Base-by-base conservation (phyloP, 2,888 invertebrate genomes). In the Lepetodrilus schrolli region DNA sequence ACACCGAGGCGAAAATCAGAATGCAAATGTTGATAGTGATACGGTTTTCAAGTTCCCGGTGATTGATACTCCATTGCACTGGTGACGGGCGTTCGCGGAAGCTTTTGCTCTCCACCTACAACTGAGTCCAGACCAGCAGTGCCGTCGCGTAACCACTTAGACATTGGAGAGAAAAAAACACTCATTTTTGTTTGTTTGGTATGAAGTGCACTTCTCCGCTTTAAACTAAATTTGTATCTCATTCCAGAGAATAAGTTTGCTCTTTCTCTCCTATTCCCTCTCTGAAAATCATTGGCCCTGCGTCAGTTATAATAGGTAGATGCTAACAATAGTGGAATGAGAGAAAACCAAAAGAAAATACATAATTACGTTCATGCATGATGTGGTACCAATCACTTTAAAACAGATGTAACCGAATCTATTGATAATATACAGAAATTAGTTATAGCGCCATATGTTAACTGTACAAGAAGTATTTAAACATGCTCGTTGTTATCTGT, bases 181-280 rank as follows among this genome's bases (percentile, higher is more conserved):
- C n/a, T n/a, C n/a, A n/a, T n/a, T n/a, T n/a, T n/a, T n/a, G n/a
- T n/a, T n/a, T n/a, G n/a, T n/a, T n/a, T n/a, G n/a, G n/a, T n/a
- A n/a, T n/a, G n/a, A n/a, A n/a, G n/a, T n/a, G n/a, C n/a, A n/a
- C n/a, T n/a, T n/a, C n/a, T n/a, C n/a, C n/a, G n/a, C n/a, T n/a
- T n/a, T n/a, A 30, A 58, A 58, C 58, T 30, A 58, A 30, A 58
- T 58, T 58, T 58, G 58, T 58, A 26, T 58, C 58, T 34, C n/a
- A 58, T 58, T 58, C 34, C 58, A 30, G 58, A 17, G 30, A 58
- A 58, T 58, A 30, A 30, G 17, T 58, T 58, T 58, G 23, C 30
- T 51, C 17, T 58, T 5, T 17, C 13, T 17, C 43, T 13, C n/a
- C 26, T n/a, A n/a, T n/a, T n/a, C n/a, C n/a, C n/a, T n/a, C n/a